Evolutionary conservation across 1,140 invertebrate genomes (phyloP), one percentile per base, ranked within the genome.

Genomic region (Metaphire vulgaris): DNA sequence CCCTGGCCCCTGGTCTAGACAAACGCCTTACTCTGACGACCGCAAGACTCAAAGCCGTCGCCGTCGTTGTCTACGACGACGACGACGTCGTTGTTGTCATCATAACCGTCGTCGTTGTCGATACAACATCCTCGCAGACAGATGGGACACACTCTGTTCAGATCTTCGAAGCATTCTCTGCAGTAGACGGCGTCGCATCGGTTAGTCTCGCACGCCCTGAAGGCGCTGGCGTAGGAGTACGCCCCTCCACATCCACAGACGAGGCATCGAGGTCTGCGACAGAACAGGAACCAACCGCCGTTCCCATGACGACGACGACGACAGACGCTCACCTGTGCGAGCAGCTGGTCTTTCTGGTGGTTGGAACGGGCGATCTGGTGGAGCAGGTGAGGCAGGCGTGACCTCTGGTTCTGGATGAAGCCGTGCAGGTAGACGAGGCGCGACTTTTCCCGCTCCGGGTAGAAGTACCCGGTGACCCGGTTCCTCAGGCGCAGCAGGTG

Each of bases 401-500:
- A 1, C 29, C 77, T 73, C 72, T 78, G 77, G 1, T 70, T 69
- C 16, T 69, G 15, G 21, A 78, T 14, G 1, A 69, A 66, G 68
- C 69, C 74, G 69, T 79, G 71, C 21, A 79, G 76, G 32, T 74
- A 72, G 32, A 64, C 64, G 72, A 77, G 64, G n/a, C 78, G 69
- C 1, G 56, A 32, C 67, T 77, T 77, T 31, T 77, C 71, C n/a
- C 75, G 32, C n/a, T 77, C 76, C 14, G 64, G 31, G 32, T 79
- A 79, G 64, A 79, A 79, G 72, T 69, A 74, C 2, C 78, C 75
- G 16, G 75, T 72, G 56, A 77, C 64, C 64, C 16, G 6, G 67
- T 79, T 76, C n/a, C 78, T 75, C 16, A 74, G 30, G 32, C 78
- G 69, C 30, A 79, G 41, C 14, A 70, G n/a, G 76, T 76, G 73